Base-by-base conservation (phyloP, 2,797 vertebrate genomes). In the Chelon auratus region DNA sequence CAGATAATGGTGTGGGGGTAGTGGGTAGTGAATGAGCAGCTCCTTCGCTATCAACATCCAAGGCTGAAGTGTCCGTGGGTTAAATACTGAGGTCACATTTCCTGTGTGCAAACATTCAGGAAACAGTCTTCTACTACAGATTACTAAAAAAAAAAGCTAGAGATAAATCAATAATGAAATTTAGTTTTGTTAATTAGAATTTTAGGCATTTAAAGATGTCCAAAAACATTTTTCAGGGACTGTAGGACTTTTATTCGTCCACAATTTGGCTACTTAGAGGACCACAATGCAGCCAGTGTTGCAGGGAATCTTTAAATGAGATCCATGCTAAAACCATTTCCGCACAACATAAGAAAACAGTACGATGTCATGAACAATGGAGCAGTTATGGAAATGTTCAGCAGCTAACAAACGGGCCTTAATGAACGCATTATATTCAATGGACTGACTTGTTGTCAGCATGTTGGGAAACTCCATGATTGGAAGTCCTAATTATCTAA, bases 241-340 rank as follows among this genome's bases (percentile, higher is more conserved):
- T 52, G 11, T 39, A 43, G 5, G 53, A 20, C 20, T 62, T 64
- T 61, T 64, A 61, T 75, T 73, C 75, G 24, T 63, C 10, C 53
- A 22, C 20, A 55, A 61, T n/a, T 55, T 56, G 5, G 11, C 22
- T 39, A 4, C 5, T 68, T 61, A 53, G n/a, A 43, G 47, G 18
- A 15, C 13, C 22, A 65, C 55, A 73, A 60, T 72, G 54, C 36
- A 57, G 39, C 53, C 42, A 65, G 22, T 85, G 66, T 85, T 73
- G 36, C 15, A 26, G 39, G n/a, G 39, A 72, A 55, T 68, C 11
- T 52, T 65, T 52, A 63, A 87, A 85, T 80, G 50, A 78, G 62
- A 80, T 84, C 76, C 77, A 79, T 68, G 63, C 43, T 62, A 54
- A 73, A 77, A 68, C 52, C 18, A 82, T 73, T 80, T 79, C 43